Base-by-base conservation (phyloP, 2,797 vertebrate genomes). In the Coregonus suidteri region DNA sequence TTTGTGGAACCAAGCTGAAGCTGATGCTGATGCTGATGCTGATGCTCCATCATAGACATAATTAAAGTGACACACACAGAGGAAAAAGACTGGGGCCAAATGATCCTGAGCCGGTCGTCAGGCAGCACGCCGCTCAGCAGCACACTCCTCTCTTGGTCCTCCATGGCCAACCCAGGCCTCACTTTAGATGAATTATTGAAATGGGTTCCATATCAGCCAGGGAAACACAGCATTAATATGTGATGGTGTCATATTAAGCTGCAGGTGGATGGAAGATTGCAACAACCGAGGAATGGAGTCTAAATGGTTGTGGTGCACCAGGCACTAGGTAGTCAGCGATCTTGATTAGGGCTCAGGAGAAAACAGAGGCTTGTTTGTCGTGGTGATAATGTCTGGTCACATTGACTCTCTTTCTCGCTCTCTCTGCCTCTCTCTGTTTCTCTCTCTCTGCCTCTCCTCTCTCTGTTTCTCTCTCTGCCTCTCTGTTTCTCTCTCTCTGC, bases 181-280 rank as follows among this genome's bases (percentile, higher is more conserved):
- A 74, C 81, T 71, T 88, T 73, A 81, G 79, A 93, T 93, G 79
- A 93, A 94, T 93, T 91, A 94, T 93, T 94, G 70, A 94, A 84
- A 86, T 52, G 82, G 89, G 86, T 90, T 94, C 88, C 85, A 90
- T 94, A 91, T 91, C 92, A 92, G 80, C 86, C 81, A 83, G 89
- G 90, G 88, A 92, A 93, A 93, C 88, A 88, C 87, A 79, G 53
- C 91, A 94, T 94, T 85, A 94, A 94, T 94, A 93, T 93, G 88
- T 88, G 56, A 93, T 93, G 79, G 76, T 83, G 86, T 90, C 88
- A 86, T 86, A 90, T 92, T 85, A 86, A 89, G 82, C 73, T 70
- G 64, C 74, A 82, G 71, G 90, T 87, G 77, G 85, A 89, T 89
- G 75, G 70, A 67, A 35, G 14, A 90, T 82, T 79, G 76, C 82